Conservation (phyloP, 2,888 invertebrate species). For the Merodon equestris region DNA sequence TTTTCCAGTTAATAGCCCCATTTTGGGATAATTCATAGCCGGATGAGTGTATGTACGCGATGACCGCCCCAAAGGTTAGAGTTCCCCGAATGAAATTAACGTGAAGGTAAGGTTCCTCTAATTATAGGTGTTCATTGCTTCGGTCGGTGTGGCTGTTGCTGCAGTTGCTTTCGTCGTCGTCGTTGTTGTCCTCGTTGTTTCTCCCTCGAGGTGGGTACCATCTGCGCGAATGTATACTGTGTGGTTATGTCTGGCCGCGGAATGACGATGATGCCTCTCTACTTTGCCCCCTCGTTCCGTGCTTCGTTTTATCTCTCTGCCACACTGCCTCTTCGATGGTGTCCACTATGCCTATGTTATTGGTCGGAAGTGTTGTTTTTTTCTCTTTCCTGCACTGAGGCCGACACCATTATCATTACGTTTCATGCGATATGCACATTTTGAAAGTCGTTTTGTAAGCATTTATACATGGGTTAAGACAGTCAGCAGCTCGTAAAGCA, state of each 20-base stretch:
- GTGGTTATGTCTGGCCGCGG: conserved; percentile 36
- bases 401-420: conserved; percentile 67
- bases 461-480: conserved; percentile 45
- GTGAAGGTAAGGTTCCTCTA: conserved; percentile 71
- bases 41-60: conserved; percentile 53
- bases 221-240: conserved; percentile 42
- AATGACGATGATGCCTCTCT: conserved; percentile 34
- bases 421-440: conserved; percentile 69
- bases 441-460: conserved; percentile 27
- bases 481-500: conserved; percentile 63
- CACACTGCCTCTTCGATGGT: conserved; percentile 5
- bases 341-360: conserved; percentile 5
- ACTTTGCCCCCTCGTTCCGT: conserved; percentile 17
- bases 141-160: conserved; percentile 27
- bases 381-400: conserved; percentile 56
- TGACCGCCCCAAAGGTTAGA: conserved; percentile 69
- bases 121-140: conserved; percentile 71
- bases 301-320: conserved; percentile 6
- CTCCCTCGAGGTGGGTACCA: conserved; percentile 52
- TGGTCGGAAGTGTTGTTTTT: no score
- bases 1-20: conserved; percentile 65
- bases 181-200: conserved; percentile 24
- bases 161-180: conserved; percentile 25
- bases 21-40: conserved; percentile 68
- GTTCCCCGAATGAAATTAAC: conserved; percentile 70